Evolutionary conservation across 2,797 vertebrate genomes (phyloP).

Genomic region (Syndactyla subalaris): DNA sequence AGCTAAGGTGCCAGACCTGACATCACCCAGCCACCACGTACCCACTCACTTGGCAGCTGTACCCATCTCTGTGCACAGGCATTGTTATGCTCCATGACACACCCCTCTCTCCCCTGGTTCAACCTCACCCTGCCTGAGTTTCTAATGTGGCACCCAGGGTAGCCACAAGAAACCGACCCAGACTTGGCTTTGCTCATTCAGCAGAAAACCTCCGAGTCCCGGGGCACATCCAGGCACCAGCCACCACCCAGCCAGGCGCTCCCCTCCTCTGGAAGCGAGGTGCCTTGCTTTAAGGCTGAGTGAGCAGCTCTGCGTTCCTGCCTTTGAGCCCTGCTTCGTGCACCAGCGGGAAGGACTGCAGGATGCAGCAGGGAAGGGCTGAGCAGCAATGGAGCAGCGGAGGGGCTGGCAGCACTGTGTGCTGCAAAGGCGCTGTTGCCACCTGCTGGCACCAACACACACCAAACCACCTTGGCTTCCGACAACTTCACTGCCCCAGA

Average conservation of each 20-base stretch:
- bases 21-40: neutral
- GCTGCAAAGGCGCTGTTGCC: neutral
- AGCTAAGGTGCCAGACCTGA: neutral
- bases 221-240: neutral
- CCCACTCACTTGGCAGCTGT: neutral
- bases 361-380: neutral
- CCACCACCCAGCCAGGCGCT: neutral
- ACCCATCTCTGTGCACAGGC: neutral
- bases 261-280: neutral
- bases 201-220: neutral
- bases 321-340: neutral
- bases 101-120: neutral
- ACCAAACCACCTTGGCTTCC: neutral
- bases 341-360: neutral
- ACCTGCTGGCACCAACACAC: neutral
- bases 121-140: neutral
- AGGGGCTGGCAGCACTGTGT: neutral
- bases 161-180: neutral
- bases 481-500: accelerated
- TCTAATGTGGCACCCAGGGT: accelerated
- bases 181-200: neutral
- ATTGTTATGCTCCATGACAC: accelerated
- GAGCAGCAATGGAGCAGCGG: accelerated
- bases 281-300: neutral
- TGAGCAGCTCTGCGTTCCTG: accelerated